Base-by-base conservation (phyloP, 2,888 invertebrate genomes). In the Callyntrura guangdongensis region DNA sequence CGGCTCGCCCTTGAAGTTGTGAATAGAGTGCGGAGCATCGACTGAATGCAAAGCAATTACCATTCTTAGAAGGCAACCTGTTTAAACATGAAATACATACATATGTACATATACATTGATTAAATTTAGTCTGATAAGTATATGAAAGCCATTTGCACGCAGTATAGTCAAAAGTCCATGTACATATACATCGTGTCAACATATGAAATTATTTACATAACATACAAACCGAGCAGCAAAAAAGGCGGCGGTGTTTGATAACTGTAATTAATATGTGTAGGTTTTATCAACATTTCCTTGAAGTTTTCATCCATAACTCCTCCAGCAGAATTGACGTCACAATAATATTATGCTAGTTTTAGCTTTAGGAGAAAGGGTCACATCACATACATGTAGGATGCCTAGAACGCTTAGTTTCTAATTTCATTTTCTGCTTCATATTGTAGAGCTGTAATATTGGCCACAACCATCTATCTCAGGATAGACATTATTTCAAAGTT, bases 11-110 rank as follows among this genome's bases (percentile, higher is more conserved):
- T 72, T 72, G 72, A 72, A 17, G 36, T 6, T 3, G 0, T 47
- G 72, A 72, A 72, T 72, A 47, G 72, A 72, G 47, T n/a, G n/a
- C 36, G 36, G 36, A 36, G 36, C n/a, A n/a, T n/a, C n/a, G n/a
- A n/a, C 36, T 36, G 36, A 17, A 47, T 36, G 17, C 45, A n/a
- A n/a, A 27, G 27, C 36, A 6, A 6, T 3, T 36, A 69, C 25
- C 25, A 8, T 25, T 9, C 22, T 36, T 53, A 53, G 14, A 14
- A 9, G 14, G 53, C 53, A 14, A 53, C 53, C 14, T 9, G 53
- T n/a, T 53, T 53, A 53, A 14, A 53, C 36, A 36, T 36, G 36
- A 36, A 36, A 53, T 53, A 14, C 53, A 53, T 53, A 14, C 53
- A 36, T 36, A 36, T 36, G 36, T 36, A 36, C 36, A 36, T 6